Percentiles rank a stretch among this genome's conserved stretches.
Evolutionary conservation across 2,888 invertebrate genomes (phyloP).

Genomic region (Pollenia angustigena): DNA sequence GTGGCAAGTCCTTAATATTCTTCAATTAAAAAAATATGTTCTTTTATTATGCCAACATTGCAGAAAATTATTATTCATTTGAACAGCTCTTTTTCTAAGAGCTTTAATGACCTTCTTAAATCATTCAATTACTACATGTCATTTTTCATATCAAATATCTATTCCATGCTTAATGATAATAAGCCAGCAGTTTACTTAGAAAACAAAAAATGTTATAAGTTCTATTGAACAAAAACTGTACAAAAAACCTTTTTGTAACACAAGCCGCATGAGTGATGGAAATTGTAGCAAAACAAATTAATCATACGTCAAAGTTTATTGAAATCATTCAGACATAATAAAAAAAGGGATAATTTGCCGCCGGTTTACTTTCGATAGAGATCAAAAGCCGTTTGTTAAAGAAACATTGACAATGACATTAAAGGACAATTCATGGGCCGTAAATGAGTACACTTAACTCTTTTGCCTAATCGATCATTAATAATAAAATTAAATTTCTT

Average conservation of each 20-base stretch:
- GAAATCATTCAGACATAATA: neutral
- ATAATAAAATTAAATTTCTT: too few relatives aligned
- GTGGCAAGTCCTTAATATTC: too few relatives aligned
- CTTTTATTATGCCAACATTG: too few relatives aligned
- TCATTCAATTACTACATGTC: too few relatives aligned
- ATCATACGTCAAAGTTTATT: neutral
- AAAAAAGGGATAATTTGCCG: conserved; percentile 9
- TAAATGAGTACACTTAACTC: neutral
- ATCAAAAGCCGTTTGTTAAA: neutral
- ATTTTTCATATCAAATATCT: too few relatives aligned
- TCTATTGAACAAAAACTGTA: neutral
- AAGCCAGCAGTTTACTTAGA: too few relatives aligned
- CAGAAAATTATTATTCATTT: too few relatives aligned
- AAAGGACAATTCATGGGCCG: neutral
- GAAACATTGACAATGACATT: neutral
- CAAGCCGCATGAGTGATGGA: neutral
- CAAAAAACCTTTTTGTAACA: neutral
- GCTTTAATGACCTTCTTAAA: too few relatives aligned
- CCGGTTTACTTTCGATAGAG: neutral
- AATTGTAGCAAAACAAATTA: neutral
- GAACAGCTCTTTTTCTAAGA: too few relatives aligned
- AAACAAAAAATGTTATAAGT: neutral
- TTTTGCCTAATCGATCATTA: too few relatives aligned
- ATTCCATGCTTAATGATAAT: too few relatives aligned
- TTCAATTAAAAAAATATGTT: too few relatives aligned